A percentile compares a stretch with the other conserved stretches of the same genome.
phyloP scores from a whole-genome alignment of 2,888 invertebrate species.

The Cabera pusaria region DNA sequence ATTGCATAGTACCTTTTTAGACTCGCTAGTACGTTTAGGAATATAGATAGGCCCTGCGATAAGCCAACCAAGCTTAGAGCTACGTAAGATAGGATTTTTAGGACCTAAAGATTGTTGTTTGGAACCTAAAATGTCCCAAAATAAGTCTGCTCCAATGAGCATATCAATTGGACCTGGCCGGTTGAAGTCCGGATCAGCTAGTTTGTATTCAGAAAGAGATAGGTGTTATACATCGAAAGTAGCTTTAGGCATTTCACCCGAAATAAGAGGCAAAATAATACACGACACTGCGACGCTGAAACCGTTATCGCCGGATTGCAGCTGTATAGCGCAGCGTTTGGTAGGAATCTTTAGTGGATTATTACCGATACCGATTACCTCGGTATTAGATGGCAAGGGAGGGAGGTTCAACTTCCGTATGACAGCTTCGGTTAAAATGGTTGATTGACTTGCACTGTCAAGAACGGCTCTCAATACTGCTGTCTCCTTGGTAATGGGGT shows the following conservation, averaged over 20 bases:
- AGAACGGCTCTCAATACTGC: too few relatives aligned
- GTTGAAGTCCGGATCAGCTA: slow-evolving; percentile 27
- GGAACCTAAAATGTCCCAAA: slow-evolving; percentile 24
- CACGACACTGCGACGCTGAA: neutral
- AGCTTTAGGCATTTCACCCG: slow-evolving; percentile 1
- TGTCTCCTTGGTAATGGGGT: slow-evolving; percentile 12
- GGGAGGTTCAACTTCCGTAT: slow-evolving; percentile 11
- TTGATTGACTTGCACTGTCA: slow-evolving; percentile 14
- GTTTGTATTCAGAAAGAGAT: slow-evolving; percentile 18
- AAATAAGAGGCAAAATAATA: neutral
- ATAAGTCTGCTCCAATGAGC: too few relatives aligned
- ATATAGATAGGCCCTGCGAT: slow-evolving; percentile 26
- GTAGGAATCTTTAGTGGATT: slow-evolving; percentile 7
- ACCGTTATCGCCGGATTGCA: neutral
- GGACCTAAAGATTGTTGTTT: slow-evolving; percentile 16
- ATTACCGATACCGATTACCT: slow-evolving; percentile 6
- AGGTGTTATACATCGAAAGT: slow-evolving; percentile 16
- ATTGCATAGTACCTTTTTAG: too few relatives aligned
- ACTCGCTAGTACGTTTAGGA: too few relatives aligned
- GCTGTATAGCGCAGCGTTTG: slow-evolving; percentile 11
- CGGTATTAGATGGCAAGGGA: too few relatives aligned
- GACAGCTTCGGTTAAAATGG: slow-evolving; percentile 18
- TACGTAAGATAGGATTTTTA: slow-evolving; percentile 15
- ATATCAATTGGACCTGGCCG: slow-evolving; percentile 27
- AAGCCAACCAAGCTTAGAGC: slow-evolving; percentile 25